Evolutionary conservation across 2,888 invertebrate genomes (phyloP), one percentile per base, ranked within the genome.

Genomic region (Apamea epomidion): DNA sequence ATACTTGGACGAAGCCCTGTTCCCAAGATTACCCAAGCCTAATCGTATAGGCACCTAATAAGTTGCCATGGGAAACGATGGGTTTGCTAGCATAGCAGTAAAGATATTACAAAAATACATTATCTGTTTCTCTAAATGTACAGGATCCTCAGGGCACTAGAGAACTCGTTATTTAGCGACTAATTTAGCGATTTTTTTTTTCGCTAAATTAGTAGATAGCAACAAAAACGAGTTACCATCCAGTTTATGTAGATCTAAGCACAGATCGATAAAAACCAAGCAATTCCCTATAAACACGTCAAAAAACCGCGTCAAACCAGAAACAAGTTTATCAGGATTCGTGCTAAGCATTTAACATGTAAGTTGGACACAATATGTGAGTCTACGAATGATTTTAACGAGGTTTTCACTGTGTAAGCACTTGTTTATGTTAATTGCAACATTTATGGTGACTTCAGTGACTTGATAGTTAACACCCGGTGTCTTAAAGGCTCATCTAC

Each of bases 241-340:
- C 10, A 83, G 70, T 78, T 67, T 83, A 29, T 82, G 45, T 72
- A 60, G n/a, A 70, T 45, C 70, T 71, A 58, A 74, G n/a, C 37
- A 75, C 54, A 74, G 70, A 76, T 73, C 65, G 73, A 65, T 75
- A 74, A 80, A 85, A 83, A 72, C 69, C 45, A 42, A 84, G 72
- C 72, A 74, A 79, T 86, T 83, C 78, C 84, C 83, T 69, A 78
- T 45, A 68, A 77, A 76, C 71, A 71, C 70, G 37, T 54, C 48
- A 60, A 80, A 74, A 58, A 80, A 64, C 54, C 16, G 42, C 77
- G 68, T 42, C 77, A 58, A 71, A 78, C 29, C 42, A 73, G 67
- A 78, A 83, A 86, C 86, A 4, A 83, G 87, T 86, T 86, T 83
- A 76, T 75, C 67, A 67, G 74, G 77, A 82, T 81, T 76, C 25